Evolutionary conservation across 92 coral and sea anemone genomes (phyloP), one percentile per base, ranked within the genome.

Genomic region (Phenganax marumi): DNA sequence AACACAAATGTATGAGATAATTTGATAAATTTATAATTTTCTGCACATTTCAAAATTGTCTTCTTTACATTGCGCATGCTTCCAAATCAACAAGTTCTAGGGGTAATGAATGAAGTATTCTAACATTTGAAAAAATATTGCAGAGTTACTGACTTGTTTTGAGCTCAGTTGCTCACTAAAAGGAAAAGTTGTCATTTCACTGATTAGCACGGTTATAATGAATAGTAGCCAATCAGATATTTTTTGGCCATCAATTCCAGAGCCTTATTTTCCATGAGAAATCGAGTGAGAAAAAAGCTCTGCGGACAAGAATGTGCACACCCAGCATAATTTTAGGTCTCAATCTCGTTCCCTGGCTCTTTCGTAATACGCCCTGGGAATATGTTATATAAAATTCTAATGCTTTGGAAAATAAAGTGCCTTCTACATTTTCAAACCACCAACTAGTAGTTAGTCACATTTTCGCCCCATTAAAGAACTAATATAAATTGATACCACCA

Each of bases 401-500:
- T 33, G 43, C 43, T 33, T 33, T 33, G 43, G 43, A 33, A 58
- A 58, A 1, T 58, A 58, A 58, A 1, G 65, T 21, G 23, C 65
- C 65, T 58, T 58, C 65, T 58, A 58, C 65, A 58, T 58, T 58
- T 58, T 58, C 18, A 58, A 58, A 58, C 65, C 65, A 58, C 65
- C 65, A 58, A 33, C 43, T 33, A 33, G 43, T 33, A 33, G 65
- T 58, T 58, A 58, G 65, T 58, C 65, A 58, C 14, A 21, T 58
- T 23, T 58, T 58, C 21, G 21, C 65, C 3, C 65, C 17, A 58
- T 3, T 58, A 58, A 58, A 58, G 65, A 18, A 58, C 65, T 58
- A 58, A 58, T 16, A 58, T 58, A 58, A 58, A 58, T 58, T 3
- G 65, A 58, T 84, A 77, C 91, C 91, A 75, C 66, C 68, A 84